A percentile compares a stretch with the other conserved stretches of the same genome.
These are phyloP conservation scores for Mystacornis crossleyi DNA, from an alignment of 2,113 vertebrate genomes.

Conservation along the genomic window DNA sequence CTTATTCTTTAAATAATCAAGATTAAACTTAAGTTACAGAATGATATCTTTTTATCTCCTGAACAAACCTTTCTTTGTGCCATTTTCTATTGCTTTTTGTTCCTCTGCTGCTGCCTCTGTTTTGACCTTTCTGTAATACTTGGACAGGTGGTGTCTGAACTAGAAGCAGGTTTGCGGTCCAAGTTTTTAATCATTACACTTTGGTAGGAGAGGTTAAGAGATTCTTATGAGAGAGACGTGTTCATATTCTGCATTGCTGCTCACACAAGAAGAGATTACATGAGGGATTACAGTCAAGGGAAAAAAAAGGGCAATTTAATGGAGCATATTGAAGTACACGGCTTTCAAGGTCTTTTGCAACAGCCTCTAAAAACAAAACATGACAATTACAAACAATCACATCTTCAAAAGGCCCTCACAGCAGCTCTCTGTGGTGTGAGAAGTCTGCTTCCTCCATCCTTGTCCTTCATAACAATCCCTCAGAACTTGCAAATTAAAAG, in stretches of 20 bases:
- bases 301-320: background rate
- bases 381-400: background rate
- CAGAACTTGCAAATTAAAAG: slow-evolving; percentile 8
- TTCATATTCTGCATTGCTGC: background rate
- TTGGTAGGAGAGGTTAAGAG: background rate
- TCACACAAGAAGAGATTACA: background rate
- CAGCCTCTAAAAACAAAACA: background rate
- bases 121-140: slow-evolving; percentile 29
- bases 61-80: background rate
- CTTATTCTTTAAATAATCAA: background rate
- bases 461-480: slow-evolving; percentile 6
- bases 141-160: slow-evolving; percentile 30
- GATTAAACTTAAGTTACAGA: background rate
- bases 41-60: background rate
- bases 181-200: slow-evolving; percentile 31
- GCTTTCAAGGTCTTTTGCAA: background rate
- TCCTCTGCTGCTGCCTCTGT: background rate
- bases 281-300: background rate
- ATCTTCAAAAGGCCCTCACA: background rate
- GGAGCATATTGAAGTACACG: background rate
- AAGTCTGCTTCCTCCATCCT: slow-evolving; percentile 21
- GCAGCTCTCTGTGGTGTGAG: background rate
- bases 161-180: background rate
- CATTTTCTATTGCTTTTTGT: background rate
- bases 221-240: background rate